phyloP scores from a whole-genome alignment of 1,140 invertebrate species.

The Amyelois transitella region DNA sequence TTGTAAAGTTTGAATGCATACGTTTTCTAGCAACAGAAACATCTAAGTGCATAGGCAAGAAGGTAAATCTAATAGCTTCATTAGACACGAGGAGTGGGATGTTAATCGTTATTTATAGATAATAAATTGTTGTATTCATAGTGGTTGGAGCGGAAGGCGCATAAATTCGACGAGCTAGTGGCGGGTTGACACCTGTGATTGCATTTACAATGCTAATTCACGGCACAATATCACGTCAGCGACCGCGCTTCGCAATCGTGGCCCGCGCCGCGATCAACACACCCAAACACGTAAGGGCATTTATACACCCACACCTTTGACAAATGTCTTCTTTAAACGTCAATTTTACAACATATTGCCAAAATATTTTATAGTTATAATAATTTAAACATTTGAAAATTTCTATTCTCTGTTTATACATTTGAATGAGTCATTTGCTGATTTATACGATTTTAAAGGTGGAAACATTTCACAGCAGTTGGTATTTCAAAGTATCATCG shows the following conservation, averaged over 20 bases:
- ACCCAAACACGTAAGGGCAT: slow-evolving; percentile 4
- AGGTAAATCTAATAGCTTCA: slow-evolving; percentile 28
- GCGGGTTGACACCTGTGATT: slow-evolving; percentile 70
- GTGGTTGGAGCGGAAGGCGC: slow-evolving; percentile 54
- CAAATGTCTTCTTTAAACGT: not conserved
- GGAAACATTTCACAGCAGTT: not conserved
- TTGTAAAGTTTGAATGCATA: not conserved
- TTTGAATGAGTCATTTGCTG: not conserved
- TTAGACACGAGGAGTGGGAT: slow-evolving; percentile 30
- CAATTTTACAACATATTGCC: not conserved
- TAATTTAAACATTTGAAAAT: not conserved
- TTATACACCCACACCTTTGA: not conserved
- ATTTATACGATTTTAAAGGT: not conserved
- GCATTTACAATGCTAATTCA: slow-evolving; percentile 73
- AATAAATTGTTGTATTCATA: slow-evolving; percentile 61
- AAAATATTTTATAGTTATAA: not conserved
- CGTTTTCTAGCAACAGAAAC: not conserved
- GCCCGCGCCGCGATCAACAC: slow-evolving; percentile 10
- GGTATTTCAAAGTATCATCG: not conserved
- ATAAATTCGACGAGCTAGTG: slow-evolving; percentile 67
- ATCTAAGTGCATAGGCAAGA: not conserved
- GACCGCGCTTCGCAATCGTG: slow-evolving; percentile 29
- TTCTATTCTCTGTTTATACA: too few relatives aligned
- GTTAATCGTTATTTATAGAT: slow-evolving; percentile 58
- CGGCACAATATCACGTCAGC: slow-evolving; percentile 58